Conservation (phyloP, 2,888 invertebrate species). For the Platycnemis pennipes region DNA sequence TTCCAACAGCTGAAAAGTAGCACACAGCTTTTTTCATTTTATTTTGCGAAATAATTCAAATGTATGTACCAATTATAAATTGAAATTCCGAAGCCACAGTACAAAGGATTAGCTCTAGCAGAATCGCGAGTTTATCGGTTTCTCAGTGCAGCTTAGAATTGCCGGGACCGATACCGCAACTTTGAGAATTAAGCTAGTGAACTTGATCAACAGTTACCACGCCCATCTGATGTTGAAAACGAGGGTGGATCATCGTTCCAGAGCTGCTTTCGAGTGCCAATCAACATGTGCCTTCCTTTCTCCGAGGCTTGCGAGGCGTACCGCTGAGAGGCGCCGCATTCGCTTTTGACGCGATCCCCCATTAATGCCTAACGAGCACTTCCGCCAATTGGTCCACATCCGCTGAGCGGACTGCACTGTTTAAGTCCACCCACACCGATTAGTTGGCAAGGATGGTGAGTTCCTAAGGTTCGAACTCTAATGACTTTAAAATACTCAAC, state of each 20-base stretch:
- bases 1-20: too few relatives aligned
- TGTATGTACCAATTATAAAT: too few relatives aligned
- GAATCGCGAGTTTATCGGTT: too few relatives aligned
- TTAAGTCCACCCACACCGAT: not conserved
- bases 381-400: constrained; percentile 25
- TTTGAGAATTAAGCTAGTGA: too few relatives aligned
- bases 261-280: not conserved
- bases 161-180: too few relatives aligned
- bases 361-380: constrained; percentile 24
- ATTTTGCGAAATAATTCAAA: too few relatives aligned
- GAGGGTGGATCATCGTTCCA: not conserved
- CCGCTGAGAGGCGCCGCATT: not conserved
- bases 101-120: too few relatives aligned
- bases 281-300: not conserved
- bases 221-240: not conserved
- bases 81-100: too few relatives aligned
- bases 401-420: not conserved
- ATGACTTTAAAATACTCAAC: too few relatives aligned
- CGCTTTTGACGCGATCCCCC: not conserved
- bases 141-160: too few relatives aligned
- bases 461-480: too few relatives aligned
- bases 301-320: not conserved
- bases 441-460: not conserved
- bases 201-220: not conserved
- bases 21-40: too few relatives aligned